These are phyloP conservation scores for Ips nitidus DNA, from an alignment of 1,140 invertebrate species.

Conservation along the genomic window DNA sequence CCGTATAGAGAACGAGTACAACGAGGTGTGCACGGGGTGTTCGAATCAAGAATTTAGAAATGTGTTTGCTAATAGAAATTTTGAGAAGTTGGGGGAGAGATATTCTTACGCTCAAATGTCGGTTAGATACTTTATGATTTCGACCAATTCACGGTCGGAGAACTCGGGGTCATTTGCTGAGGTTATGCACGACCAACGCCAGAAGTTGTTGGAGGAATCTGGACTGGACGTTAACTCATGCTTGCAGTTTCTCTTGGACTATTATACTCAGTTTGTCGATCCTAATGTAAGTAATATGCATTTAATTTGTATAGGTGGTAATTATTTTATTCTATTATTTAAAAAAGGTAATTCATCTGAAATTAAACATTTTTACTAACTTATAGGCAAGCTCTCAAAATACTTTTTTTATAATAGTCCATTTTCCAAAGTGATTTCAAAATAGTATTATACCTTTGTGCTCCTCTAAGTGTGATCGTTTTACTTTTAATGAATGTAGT, in stretches of 20 bases:
- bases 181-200: conserved; percentile 49
- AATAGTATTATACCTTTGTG: too few species aligned
- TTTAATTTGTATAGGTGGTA: neutral
- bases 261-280: conserved; percentile 75
- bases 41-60: conserved; percentile 37
- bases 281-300: conserved; percentile 48
- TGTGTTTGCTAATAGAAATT: conserved; percentile 46
- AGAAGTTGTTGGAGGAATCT: conserved; percentile 52
- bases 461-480: too few species aligned
- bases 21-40: conserved; percentile 28
- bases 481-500: too few species aligned
- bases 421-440: too few species aligned
- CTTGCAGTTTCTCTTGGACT: conserved; percentile 80
- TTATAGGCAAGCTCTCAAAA: too few species aligned
- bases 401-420: neutral
- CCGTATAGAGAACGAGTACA: conserved; percentile 41
- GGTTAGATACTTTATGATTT: conserved; percentile 46
- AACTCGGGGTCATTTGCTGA: conserved; percentile 45
- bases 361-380: too few species aligned
- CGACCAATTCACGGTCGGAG: conserved; percentile 40
- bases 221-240: conserved; percentile 83
- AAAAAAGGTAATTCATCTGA: too few species aligned
- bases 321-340: neutral
- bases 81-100: conserved; percentile 42
- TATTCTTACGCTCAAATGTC: conserved; percentile 60